Evolutionary conservation across 2,113 vertebrate species (phyloP).

Genomic region (Callorhinus ursinus): DNA sequence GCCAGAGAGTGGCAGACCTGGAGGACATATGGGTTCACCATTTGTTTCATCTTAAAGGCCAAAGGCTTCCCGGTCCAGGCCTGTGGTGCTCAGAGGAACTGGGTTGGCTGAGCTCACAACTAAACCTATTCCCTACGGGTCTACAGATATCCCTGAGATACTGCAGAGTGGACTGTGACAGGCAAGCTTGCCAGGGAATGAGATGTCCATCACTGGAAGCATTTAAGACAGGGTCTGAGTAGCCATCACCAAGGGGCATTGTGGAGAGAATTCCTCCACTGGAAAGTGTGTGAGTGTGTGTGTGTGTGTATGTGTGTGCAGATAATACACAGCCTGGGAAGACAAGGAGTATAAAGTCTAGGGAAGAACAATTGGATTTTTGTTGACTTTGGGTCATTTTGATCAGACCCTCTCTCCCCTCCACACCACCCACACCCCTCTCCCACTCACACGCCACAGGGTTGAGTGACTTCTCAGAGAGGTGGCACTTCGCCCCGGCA

Average conservation of each 20-base stretch:
- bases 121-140: background rate
- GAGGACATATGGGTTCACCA: background rate
- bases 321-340: background rate
- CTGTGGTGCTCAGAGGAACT: background rate
- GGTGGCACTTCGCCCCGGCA: background rate
- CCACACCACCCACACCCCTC: background rate
- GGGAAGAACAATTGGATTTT: background rate
- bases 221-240: background rate
- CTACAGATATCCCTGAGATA: background rate
- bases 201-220: background rate
- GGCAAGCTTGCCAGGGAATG: background rate
- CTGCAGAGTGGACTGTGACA: background rate
- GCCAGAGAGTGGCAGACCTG: background rate
- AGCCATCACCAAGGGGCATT: background rate
- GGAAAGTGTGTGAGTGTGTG: background rate
- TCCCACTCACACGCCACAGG: background rate
- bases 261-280: background rate
- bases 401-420: background rate
- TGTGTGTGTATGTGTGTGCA: too few relatives aligned
- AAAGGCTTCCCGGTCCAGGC: slow-evolving; percentile 9
- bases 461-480: background rate
- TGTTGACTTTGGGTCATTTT: background rate
- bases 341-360: background rate
- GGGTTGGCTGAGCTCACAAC: background rate
- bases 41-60: background rate